Evolutionary conservation across 2,113 vertebrate species (phyloP).

Genomic region (Anarhynchus alexandrinus): DNA sequence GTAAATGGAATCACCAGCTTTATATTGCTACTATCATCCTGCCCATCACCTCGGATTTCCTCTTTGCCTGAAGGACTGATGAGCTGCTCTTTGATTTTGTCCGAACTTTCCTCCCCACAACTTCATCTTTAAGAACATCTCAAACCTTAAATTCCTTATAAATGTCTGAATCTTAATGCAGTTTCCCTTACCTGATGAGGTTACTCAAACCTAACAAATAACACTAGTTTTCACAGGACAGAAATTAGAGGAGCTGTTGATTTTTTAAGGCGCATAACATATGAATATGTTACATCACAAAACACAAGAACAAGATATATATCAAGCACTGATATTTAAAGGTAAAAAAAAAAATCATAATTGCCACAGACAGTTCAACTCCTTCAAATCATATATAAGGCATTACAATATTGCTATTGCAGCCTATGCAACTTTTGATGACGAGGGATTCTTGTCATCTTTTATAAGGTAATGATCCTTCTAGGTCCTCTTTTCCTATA

Average conservation of each 20-base stretch:
- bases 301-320: not conserved
- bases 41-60: not conserved
- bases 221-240: not conserved
- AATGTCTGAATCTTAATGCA: not conserved
- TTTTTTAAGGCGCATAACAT: not conserved
- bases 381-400: not conserved
- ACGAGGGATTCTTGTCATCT: not conserved
- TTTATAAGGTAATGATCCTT: not conserved
- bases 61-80: not conserved
- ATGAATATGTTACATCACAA: not conserved
- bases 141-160: not conserved
- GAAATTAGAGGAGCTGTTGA: not conserved
- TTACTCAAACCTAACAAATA: not conserved
- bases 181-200: not conserved
- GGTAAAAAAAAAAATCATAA: not conserved
- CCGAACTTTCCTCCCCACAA: not conserved
- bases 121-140: not conserved
- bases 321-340: not conserved
- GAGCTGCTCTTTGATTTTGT: not conserved
- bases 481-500: not conserved
- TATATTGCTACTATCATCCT: not conserved
- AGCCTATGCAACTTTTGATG: not conserved
- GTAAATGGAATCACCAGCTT: not conserved
- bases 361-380: not conserved
- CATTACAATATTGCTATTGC: not conserved